Evolutionary conservation across 2,113 vertebrate genomes (phyloP).

Genomic region (Gavia stellata): DNA sequence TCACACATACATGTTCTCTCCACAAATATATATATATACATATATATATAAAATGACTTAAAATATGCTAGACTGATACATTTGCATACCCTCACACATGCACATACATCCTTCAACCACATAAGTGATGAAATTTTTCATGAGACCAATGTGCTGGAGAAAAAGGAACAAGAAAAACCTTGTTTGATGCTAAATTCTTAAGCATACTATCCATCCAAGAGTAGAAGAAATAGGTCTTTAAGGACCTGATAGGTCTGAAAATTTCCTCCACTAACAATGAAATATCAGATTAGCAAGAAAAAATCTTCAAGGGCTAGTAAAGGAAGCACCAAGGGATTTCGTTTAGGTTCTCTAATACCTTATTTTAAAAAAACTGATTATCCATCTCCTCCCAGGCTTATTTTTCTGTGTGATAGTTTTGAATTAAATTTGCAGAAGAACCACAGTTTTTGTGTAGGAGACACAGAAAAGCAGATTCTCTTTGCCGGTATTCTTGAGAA

Average conservation of each 20-base stretch:
- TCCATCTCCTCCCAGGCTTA: neutral
- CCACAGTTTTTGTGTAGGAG: neutral
- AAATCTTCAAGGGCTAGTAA: neutral
- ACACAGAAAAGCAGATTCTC: neutral
- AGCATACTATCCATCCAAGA: neutral
- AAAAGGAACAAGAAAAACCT: neutral
- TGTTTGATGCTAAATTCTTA: neutral
- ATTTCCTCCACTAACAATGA: neutral
- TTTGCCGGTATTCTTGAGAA: neutral
- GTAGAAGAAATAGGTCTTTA: neutral
- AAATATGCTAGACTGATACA: conserved; percentile 26
- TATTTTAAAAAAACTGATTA: neutral
- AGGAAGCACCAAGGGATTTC: neutral
- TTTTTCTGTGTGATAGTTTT: neutral
- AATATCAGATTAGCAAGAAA: neutral
- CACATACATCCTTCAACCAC: neutral
- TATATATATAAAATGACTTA: neutral
- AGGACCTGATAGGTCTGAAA: neutral
- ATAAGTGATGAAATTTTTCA: neutral
- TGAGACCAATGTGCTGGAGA: neutral
- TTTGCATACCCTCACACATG: neutral
- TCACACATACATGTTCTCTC: neutral
- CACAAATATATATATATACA: neutral
- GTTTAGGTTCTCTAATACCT: neutral
- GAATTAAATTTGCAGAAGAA: neutral